Conservation (phyloP, 2,113 vertebrate species). For the Terrapene triunguis region DNA sequence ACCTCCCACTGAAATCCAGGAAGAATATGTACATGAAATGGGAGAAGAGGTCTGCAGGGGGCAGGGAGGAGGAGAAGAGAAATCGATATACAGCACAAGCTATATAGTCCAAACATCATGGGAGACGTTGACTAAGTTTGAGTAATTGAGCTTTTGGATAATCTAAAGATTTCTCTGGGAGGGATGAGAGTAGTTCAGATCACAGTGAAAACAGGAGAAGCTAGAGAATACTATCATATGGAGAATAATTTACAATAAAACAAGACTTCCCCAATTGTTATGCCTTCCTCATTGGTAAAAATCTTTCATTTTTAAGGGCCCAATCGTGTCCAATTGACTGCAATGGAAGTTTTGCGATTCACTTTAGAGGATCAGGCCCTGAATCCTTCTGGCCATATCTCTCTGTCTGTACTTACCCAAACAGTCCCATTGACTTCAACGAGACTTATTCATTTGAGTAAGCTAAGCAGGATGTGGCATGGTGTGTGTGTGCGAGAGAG, state of each 20-base stretch:
- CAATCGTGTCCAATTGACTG: neutral
- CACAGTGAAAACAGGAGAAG: constrained; percentile 5
- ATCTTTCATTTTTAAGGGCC: neutral
- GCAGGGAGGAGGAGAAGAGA: constrained; percentile 14
- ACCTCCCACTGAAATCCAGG: constrained; percentile 16
- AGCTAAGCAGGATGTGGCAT: neutral
- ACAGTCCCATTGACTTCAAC: neutral
- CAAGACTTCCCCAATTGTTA: neutral
- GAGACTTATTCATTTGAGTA: neutral
- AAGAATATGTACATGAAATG: constrained; percentile 19
- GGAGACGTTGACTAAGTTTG: constrained; percentile 23
- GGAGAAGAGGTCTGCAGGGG: neutral
- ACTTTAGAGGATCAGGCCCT: neutral
- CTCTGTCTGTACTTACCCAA: neutral
- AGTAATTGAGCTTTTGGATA: constrained; percentile 7
- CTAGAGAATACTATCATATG: neutral
- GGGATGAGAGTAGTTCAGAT: neutral
- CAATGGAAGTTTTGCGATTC: neutral
- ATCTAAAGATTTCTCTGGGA: neutral
- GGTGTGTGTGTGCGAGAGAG: neutral
- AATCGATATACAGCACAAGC: neutral
- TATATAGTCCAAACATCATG: neutral
- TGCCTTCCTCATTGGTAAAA: neutral
- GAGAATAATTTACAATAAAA: constrained; percentile 19
- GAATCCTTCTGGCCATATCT: neutral